These are phyloP conservation scores for Subanguina moxae DNA, from an alignment of 1,140 invertebrate genomes.

Conservation along the genomic window DNA sequence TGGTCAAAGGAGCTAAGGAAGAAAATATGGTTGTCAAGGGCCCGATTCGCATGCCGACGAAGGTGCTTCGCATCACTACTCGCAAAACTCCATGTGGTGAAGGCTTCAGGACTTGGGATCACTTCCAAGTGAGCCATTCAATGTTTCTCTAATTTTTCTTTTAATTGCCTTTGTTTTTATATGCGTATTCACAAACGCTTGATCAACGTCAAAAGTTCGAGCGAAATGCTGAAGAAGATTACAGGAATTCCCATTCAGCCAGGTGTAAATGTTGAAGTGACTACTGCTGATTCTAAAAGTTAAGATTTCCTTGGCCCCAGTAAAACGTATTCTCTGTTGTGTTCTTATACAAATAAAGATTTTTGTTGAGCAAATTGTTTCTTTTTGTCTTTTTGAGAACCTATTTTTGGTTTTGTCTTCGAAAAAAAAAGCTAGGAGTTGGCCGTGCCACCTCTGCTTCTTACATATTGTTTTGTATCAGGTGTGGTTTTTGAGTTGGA, in stretches of 20 bases:
- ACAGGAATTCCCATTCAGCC: slow-evolving; percentile 98
- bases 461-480: no score
- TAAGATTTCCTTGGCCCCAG: no score
- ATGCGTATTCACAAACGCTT: slow-evolving; percentile 99
- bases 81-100: slow-evolving; percentile 99
- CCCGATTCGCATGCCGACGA: slow-evolving; percentile 91
- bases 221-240: slow-evolving; percentile 96
- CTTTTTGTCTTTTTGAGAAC: no score
- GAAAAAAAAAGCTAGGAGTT: no score
- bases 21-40: slow-evolving; percentile 93
- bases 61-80: slow-evolving; percentile 89
- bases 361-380: no score
- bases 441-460: no score
- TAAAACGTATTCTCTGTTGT: no score
- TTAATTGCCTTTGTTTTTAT: slow-evolving; percentile 68
- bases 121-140: slow-evolving; percentile 51
- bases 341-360: no score
- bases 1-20: slow-evolving; percentile 91
- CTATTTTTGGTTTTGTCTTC: no score
- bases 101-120: slow-evolving; percentile 99
- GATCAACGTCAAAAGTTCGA: slow-evolving; percentile 84
- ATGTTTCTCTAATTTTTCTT: slow-evolving; percentile 6
- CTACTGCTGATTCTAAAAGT: slow-evolving; percentile 76
- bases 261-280: slow-evolving; percentile 97
- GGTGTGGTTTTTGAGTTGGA: no score